Percentiles rank a stretch among this genome's conserved stretches.
These are phyloP conservation scores for Melanchra persicariae DNA, from an alignment of 2,888 invertebrate genomes.

Conservation along the genomic window DNA sequence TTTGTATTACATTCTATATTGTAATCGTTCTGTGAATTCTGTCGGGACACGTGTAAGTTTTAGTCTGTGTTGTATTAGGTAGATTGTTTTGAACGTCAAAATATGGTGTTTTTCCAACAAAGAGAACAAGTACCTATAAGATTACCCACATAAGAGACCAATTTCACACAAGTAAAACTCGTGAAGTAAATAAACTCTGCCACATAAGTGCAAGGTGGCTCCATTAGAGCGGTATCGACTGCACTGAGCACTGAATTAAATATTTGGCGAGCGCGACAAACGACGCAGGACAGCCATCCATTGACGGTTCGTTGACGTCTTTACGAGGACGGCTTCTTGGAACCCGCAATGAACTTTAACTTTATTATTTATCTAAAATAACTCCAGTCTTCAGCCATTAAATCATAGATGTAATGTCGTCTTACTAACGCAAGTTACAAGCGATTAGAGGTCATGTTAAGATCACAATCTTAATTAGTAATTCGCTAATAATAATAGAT, in stretches of 20 bases:
- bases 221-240: conserved; percentile 64
- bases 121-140: no score
- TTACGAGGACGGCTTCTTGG: background rate
- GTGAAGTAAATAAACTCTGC: conserved; percentile 14
- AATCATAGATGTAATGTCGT: conserved; percentile 13
- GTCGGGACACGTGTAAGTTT: background rate
- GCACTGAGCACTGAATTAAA: conserved; percentile 72
- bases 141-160: no score
- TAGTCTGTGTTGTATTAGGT: background rate
- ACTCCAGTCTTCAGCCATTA: background rate
- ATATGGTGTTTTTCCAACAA: background rate
- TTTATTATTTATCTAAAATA: conserved; percentile 9
- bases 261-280: conserved; percentile 55
- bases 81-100: background rate
- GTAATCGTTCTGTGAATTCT: conserved; percentile 1
- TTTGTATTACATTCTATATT: conserved; percentile 1
- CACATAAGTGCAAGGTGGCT: conserved; percentile 26
- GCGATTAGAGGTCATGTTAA: conserved; percentile 5
- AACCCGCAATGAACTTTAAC: conserved; percentile 2
- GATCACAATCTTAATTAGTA: conserved; percentile 27
- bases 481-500: conserved; percentile 17
- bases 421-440: background rate
- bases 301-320: conserved; percentile 14
- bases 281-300: conserved; percentile 15
- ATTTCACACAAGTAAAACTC: background rate